Base-by-base conservation (phyloP, 2,797 vertebrate species). In the Cichlasoma orientale region DNA sequence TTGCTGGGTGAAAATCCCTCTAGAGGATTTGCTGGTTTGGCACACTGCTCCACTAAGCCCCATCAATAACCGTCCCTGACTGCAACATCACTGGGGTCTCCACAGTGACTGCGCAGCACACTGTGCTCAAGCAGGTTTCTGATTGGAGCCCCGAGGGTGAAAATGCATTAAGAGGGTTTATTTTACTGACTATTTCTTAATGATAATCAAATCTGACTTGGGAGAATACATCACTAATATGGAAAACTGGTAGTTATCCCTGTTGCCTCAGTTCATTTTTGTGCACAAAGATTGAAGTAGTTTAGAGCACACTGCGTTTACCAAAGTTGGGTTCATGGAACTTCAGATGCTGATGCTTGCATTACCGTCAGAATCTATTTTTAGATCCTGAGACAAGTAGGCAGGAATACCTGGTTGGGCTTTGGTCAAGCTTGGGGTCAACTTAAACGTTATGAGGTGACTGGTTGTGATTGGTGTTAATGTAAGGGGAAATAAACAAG, bases 1-100 rank as follows among this genome's bases (percentile, higher is more conserved):
- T 72, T 75, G 81, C 56, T 53, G 75, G 79, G 87, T 88, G 87
- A 85, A 93, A 94, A 93, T 93, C 91, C 85, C 82, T 83, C 33
- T 72, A 82, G 80, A 86, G 87, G 92, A 94, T 94, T 94, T 93
- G 85, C 68, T 79, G 74, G 58, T 76, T 92, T 94, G 92, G 90
- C 90, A 82, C 79, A 76, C 80, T 79, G 86, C 82, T 84, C 74
- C 38, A 27, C 69, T 90, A 89, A 94, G 89, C 87, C 82, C 79
- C 76, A 69, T 84, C 88, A 19, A 76, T 90, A 90, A 93, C 79
- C 58, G 3, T 83, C 79, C 79, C 80, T 77, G 76, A 82, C 78
- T 73, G 77, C 80, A 85, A 87, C 79, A 89, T 85, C 75, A 61
- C 57, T 8, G 75, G 76, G 85, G 82, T 88, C 80, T 86, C 85